phyloP scores from a whole-genome alignment of 2,888 invertebrate genomes.

The Tipula unca region DNA sequence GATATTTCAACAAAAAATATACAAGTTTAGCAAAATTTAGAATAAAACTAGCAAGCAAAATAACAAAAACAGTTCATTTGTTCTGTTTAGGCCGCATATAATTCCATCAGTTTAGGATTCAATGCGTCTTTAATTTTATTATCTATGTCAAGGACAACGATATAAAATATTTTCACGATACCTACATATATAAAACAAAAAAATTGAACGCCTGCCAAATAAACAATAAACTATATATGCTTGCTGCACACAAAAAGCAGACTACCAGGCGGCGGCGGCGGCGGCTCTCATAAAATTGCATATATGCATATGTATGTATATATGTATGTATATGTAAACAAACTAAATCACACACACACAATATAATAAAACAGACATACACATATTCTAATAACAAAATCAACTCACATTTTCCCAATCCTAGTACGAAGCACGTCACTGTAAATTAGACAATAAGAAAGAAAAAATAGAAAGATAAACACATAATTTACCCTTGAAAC shows the following conservation, averaged over 20 bases:
- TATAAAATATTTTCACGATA: neutral
- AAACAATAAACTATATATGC: neutral
- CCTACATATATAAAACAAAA: neutral
- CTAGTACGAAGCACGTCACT: neutral
- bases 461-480: neutral
- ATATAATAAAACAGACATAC: neutral
- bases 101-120: neutral
- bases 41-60: too few relatives aligned
- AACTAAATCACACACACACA: neutral
- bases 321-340: neutral
- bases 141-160: neutral
- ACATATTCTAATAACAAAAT: neutral
- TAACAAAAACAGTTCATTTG: too few relatives aligned
- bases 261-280: neutral
- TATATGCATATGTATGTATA: neutral
- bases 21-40: too few relatives aligned
- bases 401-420: slow-evolving; percentile 14
- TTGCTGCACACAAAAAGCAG: neutral
- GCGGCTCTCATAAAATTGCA: neutral
- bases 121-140: neutral
- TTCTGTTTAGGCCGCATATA: too few relatives aligned
- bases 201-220: neutral
- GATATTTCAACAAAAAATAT: too few relatives aligned
- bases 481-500: neutral
- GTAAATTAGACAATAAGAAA: slow-evolving; percentile 8